These are phyloP conservation scores for Hemistola chrysoprasaria DNA, from an alignment of 2,888 invertebrate species.

Conservation along the genomic window DNA sequence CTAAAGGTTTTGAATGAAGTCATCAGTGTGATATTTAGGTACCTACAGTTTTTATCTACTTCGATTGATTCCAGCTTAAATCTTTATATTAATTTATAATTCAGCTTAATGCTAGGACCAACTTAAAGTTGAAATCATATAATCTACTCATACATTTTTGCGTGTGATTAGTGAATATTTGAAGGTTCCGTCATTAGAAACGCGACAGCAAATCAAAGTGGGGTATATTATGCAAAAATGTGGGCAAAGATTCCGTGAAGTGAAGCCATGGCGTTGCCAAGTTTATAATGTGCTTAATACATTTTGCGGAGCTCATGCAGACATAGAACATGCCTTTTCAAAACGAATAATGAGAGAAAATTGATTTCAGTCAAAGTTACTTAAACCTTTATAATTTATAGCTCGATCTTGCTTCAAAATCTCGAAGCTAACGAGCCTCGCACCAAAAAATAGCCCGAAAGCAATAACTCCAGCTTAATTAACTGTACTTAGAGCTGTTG, in stretches of 20 bases:
- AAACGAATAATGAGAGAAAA: constrained; percentile 51
- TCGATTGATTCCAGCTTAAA: constrained; percentile 10
- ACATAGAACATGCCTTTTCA: constrained; percentile 46
- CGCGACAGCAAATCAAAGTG: constrained; percentile 65
- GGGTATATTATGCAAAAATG: constrained; percentile 76
- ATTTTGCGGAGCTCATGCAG: constrained; percentile 60
- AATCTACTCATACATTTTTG: no score
- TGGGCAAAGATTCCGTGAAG: constrained; percentile 72
- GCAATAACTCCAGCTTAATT: constrained; percentile 44
- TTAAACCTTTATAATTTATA: constrained; percentile 27
- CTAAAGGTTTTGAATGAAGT: constrained; percentile 77
- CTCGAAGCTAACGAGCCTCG: constrained; percentile 9
- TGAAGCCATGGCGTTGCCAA: constrained; percentile 59
- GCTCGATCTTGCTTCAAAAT: constrained; percentile 19
- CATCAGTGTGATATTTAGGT: constrained; percentile 50
- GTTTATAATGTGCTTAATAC: constrained; percentile 69
- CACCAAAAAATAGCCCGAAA: constrained; percentile 20
- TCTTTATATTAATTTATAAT: constrained; percentile 3
- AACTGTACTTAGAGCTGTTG: constrained; percentile 40
- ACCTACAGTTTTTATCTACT: constrained; percentile 28
- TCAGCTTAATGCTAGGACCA: no score
- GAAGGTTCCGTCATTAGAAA: constrained; percentile 14
- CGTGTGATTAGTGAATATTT: constrained; percentile 1
- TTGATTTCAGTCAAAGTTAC: constrained; percentile 50
- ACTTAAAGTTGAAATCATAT: no score